Conservation (phyloP, 2,113 vertebrate species). For the Pituophis catenifer region DNA sequence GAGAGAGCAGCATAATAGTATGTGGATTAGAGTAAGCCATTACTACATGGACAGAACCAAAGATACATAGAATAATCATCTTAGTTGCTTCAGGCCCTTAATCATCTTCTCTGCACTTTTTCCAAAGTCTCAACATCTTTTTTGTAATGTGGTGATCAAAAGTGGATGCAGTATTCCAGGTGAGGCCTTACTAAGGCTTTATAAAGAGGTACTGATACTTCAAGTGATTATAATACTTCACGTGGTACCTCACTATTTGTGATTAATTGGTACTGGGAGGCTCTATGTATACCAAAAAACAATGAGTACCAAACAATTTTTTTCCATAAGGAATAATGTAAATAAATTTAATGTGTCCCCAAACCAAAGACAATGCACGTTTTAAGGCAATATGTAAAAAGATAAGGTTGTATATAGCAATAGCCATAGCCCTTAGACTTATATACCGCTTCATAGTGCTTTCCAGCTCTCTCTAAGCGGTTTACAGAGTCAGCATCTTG, state of each 20-base stretch:
- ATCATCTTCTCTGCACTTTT: background rate
- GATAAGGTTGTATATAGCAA: background rate
- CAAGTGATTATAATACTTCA: background rate
- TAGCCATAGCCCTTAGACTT: too few relatives aligned
- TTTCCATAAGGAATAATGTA: too few relatives aligned
- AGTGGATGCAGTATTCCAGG: background rate
- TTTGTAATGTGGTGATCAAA: background rate
- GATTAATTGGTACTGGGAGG: background rate
- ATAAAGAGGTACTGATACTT: background rate
- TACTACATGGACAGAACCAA: background rate
- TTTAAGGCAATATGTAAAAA: background rate
- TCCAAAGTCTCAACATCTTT: background rate
- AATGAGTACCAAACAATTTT: background rate
- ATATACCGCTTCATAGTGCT: too few relatives aligned
- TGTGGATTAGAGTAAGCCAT: background rate
- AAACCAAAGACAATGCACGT: too few relatives aligned
- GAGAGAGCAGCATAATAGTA: background rate
- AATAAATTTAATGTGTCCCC: too few relatives aligned
- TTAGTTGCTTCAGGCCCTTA: background rate
- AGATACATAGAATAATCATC: background rate
- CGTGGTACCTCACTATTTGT: background rate
- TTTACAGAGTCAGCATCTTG: too few relatives aligned
- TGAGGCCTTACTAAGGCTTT: background rate
- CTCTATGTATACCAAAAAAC: background rate
- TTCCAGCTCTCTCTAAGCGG: too few relatives aligned